Percentiles rank a stretch among this genome's conserved stretches.
These are phyloP conservation scores for Enteromius paludinosus DNA, from an alignment of 2,797 vertebrate species.

Conservation along the genomic window DNA sequence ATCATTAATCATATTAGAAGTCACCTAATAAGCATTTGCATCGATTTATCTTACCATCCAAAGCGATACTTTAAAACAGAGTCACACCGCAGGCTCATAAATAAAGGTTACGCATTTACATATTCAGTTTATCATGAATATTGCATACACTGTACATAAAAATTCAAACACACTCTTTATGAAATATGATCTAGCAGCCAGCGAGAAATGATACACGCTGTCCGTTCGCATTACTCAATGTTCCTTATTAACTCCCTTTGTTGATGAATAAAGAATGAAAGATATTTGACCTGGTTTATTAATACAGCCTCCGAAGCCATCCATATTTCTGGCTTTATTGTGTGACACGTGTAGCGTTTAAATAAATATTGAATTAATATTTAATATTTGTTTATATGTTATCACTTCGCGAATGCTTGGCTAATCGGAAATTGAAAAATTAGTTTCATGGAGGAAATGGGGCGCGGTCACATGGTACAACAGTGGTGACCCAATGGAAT, in stretches of 20 bases:
- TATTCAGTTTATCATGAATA: slow-evolving; percentile 86
- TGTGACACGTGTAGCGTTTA: background rate
- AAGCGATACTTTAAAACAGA: slow-evolving; percentile 79
- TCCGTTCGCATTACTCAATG: slow-evolving; percentile 67
- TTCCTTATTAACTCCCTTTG: slow-evolving; percentile 65
- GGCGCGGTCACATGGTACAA: slow-evolving; percentile 21
- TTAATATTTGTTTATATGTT: slow-evolving; percentile 25
- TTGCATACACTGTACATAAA: slow-evolving; percentile 84
- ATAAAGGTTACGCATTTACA: slow-evolving; percentile 85
- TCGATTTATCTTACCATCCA: slow-evolving; percentile 79
- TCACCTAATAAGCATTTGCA: slow-evolving; percentile 76
- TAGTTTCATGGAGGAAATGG: background rate
- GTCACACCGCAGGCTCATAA: slow-evolving; percentile 78
- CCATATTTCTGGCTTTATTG: slow-evolving; percentile 37
- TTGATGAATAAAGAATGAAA: slow-evolving; percentile 78
- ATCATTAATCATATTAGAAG: slow-evolving; percentile 76
- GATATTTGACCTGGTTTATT: slow-evolving; percentile 70
- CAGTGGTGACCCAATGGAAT: slow-evolving; percentile 27
- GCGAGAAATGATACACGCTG: slow-evolving; percentile 77
- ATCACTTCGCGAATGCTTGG: background rate
- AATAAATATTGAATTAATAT: slow-evolving; percentile 13
- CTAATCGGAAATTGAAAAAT: slow-evolving; percentile 25
- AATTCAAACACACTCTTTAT: slow-evolving; percentile 84
- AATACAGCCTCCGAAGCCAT: slow-evolving; percentile 60
- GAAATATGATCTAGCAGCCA: slow-evolving; percentile 84